These are phyloP conservation scores for Linepithema humile DNA, from an alignment of 1,140 invertebrate species.

Conservation along the genomic window DNA sequence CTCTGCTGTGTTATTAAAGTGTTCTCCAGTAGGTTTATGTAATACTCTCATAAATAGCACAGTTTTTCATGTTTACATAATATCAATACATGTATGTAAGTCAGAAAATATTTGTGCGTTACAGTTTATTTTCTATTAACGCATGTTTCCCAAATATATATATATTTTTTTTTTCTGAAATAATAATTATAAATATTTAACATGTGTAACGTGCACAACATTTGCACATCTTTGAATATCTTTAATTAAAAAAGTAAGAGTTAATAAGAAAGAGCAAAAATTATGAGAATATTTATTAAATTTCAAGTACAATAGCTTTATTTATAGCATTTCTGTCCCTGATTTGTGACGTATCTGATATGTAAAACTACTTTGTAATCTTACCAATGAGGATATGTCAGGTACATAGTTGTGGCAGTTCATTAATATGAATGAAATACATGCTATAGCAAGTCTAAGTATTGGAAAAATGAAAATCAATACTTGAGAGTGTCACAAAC, in stretches of 20 bases:
- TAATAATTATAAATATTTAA: neutral
- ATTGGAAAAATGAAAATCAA: constrained; percentile 66
- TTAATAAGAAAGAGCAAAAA: too few species aligned
- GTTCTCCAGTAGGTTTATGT: constrained; percentile 8
- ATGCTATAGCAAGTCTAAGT: constrained; percentile 49
- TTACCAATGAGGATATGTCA: constrained; percentile 58
- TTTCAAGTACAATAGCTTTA: neutral
- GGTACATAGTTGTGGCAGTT: constrained; percentile 49
- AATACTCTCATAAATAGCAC: neutral
- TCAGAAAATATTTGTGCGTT: neutral
- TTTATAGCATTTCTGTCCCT: neutral
- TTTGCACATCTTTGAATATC: neutral
- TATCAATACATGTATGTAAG: neutral
- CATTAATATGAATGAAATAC: constrained; percentile 64
- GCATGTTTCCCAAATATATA: neutral
- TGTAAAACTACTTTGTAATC: constrained; percentile 47
- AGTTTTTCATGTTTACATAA: constrained; percentile 36
- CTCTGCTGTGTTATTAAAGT: constrained; percentile 24
- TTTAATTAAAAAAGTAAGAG: neutral
- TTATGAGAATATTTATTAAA: neutral
- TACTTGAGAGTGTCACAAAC: constrained; percentile 56
- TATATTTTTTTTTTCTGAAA: neutral
- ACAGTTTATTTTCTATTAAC: neutral
- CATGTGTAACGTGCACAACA: neutral
- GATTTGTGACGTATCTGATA: neutral